phyloP scores from a whole-genome alignment of 2,888 invertebrate species.

The Euzetes globulus region DNA sequence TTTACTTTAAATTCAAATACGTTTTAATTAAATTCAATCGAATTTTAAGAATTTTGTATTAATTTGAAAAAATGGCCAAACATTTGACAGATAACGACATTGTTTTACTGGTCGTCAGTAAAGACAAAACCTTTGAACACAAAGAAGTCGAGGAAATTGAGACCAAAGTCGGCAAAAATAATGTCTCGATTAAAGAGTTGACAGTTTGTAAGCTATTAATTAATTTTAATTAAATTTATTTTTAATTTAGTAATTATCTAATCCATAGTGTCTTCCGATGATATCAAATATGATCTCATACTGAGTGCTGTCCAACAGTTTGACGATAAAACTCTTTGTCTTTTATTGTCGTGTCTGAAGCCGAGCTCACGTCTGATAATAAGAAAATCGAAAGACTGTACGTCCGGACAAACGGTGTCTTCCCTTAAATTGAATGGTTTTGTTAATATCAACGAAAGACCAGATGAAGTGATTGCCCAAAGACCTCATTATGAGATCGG shows the following conservation, averaged over 20 bases:
- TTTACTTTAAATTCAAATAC: neutral
- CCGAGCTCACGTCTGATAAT: constrained; percentile 28
- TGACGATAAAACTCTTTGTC: neutral
- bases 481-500: constrained; percentile 65
- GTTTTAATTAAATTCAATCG: neutral
- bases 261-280: constrained; percentile 6
- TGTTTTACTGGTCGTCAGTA: neutral
- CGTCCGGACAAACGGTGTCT: constrained; percentile 21
- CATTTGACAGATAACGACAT: neutral
- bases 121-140: neutral
- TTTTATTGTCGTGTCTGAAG: constrained; percentile 22
- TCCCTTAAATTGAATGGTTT: constrained; percentile 61
- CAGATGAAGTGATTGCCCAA: constrained; percentile 46
- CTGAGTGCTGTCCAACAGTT: constrained; percentile 16
- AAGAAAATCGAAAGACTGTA: constrained; percentile 24
- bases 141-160: neutral
- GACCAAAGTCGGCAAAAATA: neutral
- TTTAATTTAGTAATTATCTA: neutral
- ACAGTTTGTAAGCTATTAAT: neutral
- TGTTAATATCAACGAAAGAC: constrained; percentile 46
- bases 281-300: neutral
- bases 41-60: neutral
- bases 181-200: neutral
- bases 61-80: neutral
- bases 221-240: neutral